A percentile compares a stretch with the other conserved stretches of the same genome.
Evolutionary conservation across 2,797 vertebrate genomes (phyloP).

Genomic region (Darevskia nairensis): DNA sequence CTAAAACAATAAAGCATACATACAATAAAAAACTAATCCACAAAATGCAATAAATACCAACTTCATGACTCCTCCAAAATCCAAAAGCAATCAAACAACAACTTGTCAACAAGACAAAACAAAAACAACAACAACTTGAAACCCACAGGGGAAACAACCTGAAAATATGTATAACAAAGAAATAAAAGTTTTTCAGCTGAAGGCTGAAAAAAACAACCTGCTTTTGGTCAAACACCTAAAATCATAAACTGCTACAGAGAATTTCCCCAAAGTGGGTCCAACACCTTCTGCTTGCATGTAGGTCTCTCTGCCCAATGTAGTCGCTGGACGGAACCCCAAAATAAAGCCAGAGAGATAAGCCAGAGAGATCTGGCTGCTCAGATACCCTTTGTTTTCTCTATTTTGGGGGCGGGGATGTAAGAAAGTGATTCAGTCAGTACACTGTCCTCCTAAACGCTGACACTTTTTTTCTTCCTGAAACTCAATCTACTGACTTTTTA

Average conservation of each 20-base stretch:
- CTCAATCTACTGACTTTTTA: background rate
- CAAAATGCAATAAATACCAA: too few species aligned
- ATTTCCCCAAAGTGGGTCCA: background rate
- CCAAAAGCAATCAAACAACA: too few species aligned
- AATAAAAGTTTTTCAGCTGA: background rate
- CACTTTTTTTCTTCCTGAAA: conserved; percentile 40
- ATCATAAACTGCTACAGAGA: background rate
- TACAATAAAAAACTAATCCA: too few species aligned
- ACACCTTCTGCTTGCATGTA: background rate
- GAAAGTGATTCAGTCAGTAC: conserved; percentile 32
- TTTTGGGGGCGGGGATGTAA: background rate
- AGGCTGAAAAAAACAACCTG: too few species aligned
- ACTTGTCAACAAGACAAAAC: too few species aligned
- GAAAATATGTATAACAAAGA: too few species aligned
- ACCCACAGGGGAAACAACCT: too few species aligned
- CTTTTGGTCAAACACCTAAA: too few species aligned
- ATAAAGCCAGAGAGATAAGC: background rate
- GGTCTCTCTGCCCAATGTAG: background rate
- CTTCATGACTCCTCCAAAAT: too few species aligned
- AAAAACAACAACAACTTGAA: too few species aligned
- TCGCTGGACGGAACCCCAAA: background rate
- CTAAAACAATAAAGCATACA: too few species aligned
- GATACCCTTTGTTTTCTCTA: conserved; percentile 24
- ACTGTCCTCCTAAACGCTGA: conserved; percentile 17
- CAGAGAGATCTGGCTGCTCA: background rate